Conservation (phyloP, 37 sponge, comb jelly and placozoan genomes). For the Chondrilla cf. caribensis region DNA sequence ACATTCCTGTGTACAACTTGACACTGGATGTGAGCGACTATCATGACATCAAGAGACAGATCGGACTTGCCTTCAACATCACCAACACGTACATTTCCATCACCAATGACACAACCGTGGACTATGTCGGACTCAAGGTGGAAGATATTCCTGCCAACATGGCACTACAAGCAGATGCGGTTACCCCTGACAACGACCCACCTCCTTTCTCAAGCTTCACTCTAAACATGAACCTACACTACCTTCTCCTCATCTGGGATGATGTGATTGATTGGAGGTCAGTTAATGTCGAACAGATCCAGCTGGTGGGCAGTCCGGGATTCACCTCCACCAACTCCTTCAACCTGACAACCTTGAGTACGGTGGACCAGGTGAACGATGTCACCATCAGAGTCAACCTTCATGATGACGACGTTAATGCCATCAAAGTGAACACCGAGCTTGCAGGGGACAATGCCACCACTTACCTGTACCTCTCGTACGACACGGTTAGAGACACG, state of each 20-base stretch:
- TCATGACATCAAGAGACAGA: conserved; percentile 72
- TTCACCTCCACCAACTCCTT: conserved; percentile 23
- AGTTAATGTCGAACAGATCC: conserved; percentile 49
- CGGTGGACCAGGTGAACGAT: conserved; percentile 51
- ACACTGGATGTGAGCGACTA: conserved; percentile 40
- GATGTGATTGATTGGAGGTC: conserved; percentile 70
- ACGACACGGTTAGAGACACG: conserved; percentile 66
- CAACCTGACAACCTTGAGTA: conserved; percentile 43
- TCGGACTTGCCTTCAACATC: conserved; percentile 53
- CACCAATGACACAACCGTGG: conserved; percentile 48
- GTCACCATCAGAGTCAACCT: conserved; percentile 38
- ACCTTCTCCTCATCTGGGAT: conserved; percentile 52
- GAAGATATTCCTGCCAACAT: neutral
- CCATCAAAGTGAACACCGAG: conserved; percentile 53
- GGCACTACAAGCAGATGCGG: conserved; percentile 42
- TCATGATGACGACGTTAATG: conserved; percentile 64
- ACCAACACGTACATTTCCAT: conserved; percentile 61
- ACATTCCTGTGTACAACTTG: conserved; percentile 60
- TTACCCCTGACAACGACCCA: conserved; percentile 44
- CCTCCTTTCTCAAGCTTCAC: conserved; percentile 50
- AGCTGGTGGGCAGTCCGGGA: conserved; percentile 26
- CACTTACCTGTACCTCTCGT: conserved; percentile 49
- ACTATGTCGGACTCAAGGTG: conserved; percentile 45
- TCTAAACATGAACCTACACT: conserved; percentile 62
- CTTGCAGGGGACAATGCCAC: conserved; percentile 58